Evolutionary conservation across 1,140 invertebrate genomes (phyloP).

Genomic region (Pissodes strobi): DNA sequence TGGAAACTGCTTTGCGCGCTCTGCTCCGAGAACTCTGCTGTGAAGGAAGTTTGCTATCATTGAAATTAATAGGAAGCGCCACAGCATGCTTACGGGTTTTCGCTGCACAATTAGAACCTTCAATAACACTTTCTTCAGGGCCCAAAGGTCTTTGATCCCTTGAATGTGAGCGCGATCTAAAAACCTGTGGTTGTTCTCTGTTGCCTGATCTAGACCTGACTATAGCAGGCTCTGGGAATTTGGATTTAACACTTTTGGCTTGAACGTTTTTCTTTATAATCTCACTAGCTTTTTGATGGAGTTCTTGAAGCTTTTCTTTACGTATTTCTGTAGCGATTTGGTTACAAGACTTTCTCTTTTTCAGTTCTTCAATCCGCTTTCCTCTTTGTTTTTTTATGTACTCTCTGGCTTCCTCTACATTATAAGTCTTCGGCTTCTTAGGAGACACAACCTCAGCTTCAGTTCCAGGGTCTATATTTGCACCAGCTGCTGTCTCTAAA

Average conservation of each 20-base stretch:
- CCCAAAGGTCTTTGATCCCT: no score
- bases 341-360: slow-evolving; percentile 35
- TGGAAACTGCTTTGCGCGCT: no score
- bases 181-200: no score
- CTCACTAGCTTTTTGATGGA: slow-evolving; percentile 48
- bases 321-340: slow-evolving; percentile 36
- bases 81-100: no score
- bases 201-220: slow-evolving; percentile 3
- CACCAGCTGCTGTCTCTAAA: not conserved
- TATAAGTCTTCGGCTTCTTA: slow-evolving; percentile 44
- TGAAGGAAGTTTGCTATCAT: no score
- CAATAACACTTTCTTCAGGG: no score
- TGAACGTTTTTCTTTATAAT: slow-evolving; percentile 47
- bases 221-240: slow-evolving; percentile 32
- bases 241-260: slow-evolving; percentile 42
- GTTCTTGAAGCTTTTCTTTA: slow-evolving; percentile 50
- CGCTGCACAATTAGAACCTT: no score
- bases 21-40: no score
- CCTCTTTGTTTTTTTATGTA: slow-evolving; percentile 51
- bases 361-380: slow-evolving; percentile 42
- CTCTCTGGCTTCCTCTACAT: slow-evolving; percentile 45
- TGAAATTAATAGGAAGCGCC: no score
- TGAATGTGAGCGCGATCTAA: no score
- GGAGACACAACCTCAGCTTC: slow-evolving; percentile 3
- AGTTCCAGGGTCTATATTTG: slow-evolving; percentile 8